Conservation (phyloP, 1,140 invertebrate species). For the Drosophila repleta region DNA sequence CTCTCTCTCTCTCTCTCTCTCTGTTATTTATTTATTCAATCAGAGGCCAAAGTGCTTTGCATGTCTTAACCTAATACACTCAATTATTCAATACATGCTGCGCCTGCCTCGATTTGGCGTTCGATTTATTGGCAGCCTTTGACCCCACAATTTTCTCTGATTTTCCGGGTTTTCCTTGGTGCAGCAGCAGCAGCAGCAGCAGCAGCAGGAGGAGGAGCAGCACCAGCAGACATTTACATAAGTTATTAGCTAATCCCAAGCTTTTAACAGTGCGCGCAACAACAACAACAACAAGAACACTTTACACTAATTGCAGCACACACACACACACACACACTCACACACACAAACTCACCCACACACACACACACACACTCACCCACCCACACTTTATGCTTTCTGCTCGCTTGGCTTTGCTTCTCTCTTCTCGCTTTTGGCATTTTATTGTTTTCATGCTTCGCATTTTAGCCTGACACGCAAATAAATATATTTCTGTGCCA, state of each 20-base stretch:
- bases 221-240: conserved; percentile 57
- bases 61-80: conserved; percentile 29
- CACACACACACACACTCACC: conserved; percentile 3
- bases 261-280: conserved; percentile 38
- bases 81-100: conserved; percentile 59
- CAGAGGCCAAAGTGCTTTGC: conserved; percentile 8
- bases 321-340: neutral
- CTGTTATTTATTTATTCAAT: conserved; percentile 7
- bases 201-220: too few species aligned
- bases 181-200: too few species aligned
- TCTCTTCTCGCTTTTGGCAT: conserved; percentile 23
- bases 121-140: conserved; percentile 63
- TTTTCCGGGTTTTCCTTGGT: conserved; percentile 2
- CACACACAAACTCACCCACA: conserved; percentile 1
- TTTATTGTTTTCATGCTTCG: conserved; percentile 64
- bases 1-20: too few species aligned
- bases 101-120: conserved; percentile 38
- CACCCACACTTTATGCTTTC: neutral
- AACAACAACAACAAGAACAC: conserved; percentile 26
- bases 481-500: conserved; percentile 67
- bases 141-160: neutral
- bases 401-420: conserved; percentile 1
- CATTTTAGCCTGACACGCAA: conserved; percentile 71
- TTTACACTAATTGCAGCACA: conserved; percentile 60
- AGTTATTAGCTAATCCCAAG: conserved; percentile 58